Evolutionary conservation across 2,113 vertebrate genomes (phyloP).

Genomic region (Gadus macrocephalus): DNA sequence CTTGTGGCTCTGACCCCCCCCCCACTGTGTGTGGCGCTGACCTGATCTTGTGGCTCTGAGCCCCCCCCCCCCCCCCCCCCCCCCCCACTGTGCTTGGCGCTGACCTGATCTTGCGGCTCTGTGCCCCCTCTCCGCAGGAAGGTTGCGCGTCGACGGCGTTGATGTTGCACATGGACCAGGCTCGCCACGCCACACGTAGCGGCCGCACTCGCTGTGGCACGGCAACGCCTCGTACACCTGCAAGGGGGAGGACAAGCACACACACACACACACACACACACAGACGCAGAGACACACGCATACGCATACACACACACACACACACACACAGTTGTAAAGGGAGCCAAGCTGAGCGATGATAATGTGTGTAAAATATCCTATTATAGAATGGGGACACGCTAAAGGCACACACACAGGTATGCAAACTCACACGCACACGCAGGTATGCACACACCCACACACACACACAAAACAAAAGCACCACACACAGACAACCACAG

Average conservation of each 20-base stretch:
- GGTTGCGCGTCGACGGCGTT: conserved; percentile 79
- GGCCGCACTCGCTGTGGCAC: conserved; percentile 83
- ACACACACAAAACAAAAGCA: no score
- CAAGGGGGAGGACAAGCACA: conserved; percentile 32
- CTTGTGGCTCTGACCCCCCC: no score
- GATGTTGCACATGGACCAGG: conserved; percentile 92
- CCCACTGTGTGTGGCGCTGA: background rate
- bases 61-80: no score
- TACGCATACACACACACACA: conserved; percentile 3
- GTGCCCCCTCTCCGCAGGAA: conserved; percentile 88
- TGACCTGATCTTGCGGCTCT: conserved; percentile 89
- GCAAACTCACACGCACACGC: no score
- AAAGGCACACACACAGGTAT: no score
- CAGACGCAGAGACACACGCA: no score
- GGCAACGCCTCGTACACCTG: conserved; percentile 91
- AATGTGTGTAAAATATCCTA: no score
- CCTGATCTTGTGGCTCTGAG: no score
- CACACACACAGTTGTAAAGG: background rate
- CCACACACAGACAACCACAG: no score
- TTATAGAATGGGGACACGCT: no score
- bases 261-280: conserved; percentile 8
- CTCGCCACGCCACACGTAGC: conserved; percentile 83
- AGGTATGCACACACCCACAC: no score
- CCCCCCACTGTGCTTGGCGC: conserved; percentile 28
- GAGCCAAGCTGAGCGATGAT: background rate